Conservation (phyloP, 2,888 invertebrate genomes). For the Tenthredo distinguenda region DNA sequence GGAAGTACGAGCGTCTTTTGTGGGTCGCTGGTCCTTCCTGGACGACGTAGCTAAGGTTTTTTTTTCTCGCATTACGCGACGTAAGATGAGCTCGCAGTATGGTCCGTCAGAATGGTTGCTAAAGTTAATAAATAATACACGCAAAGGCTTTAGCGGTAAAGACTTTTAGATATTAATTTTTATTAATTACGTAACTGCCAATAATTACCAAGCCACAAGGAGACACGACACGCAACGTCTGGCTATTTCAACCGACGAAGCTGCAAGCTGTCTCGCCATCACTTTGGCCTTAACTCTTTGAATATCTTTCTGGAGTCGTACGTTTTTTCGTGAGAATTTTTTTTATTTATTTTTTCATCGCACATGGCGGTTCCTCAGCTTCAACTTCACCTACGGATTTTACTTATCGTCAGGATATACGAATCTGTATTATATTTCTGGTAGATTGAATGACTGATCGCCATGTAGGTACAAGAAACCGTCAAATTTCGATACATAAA, state of each 20-base stretch:
- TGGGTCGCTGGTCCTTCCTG: slow-evolving; percentile 37
- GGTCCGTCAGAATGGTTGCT: not conserved
- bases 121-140: slow-evolving; percentile 25
- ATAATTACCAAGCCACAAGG: slow-evolving; percentile 11
- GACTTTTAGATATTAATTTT: slow-evolving; percentile 35
- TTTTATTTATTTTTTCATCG: not conserved
- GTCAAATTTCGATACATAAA: slow-evolving; percentile 23
- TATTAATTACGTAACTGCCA: slow-evolving; percentile 16
- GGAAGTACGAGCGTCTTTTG: slow-evolving; percentile 46
- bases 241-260: not conserved
- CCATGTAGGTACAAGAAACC: slow-evolving; percentile 1
- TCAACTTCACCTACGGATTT: not conserved
- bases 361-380: not conserved
- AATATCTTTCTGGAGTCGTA: not conserved
- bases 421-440: slow-evolving; percentile 21
- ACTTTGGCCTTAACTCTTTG: slow-evolving; percentile 12
- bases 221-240: slow-evolving; percentile 31
- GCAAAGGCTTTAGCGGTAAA: not conserved
- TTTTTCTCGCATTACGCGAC: slow-evolving; percentile 37
- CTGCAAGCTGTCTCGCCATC: not conserved
- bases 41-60: slow-evolving; percentile 3
- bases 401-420: not conserved
- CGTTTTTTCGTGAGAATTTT: not conserved
- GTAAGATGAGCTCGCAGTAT: slow-evolving; percentile 26
- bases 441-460: not conserved